Conservation (phyloP, 2,888 invertebrate genomes). For the Clunio marinus region DNA sequence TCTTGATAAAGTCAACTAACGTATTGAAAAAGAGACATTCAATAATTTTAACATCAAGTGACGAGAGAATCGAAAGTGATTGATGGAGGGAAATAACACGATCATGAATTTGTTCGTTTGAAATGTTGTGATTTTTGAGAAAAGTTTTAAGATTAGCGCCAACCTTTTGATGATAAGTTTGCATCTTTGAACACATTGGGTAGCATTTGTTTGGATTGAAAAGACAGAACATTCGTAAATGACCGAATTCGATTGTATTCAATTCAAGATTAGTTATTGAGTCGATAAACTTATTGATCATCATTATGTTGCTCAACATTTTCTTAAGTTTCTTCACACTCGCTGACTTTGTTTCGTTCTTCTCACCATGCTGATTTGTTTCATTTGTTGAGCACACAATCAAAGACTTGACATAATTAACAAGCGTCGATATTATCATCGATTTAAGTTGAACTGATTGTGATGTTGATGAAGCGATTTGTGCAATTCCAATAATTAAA, state of each 20-base stretch:
- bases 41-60: constrained; percentile 68
- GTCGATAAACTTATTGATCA: constrained; percentile 24
- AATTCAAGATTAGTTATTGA: not conserved
- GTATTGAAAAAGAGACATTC: constrained; percentile 92
- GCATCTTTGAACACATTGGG: not conserved
- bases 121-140: not conserved
- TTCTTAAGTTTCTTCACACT: constrained; percentile 29
- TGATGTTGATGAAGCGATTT: constrained; percentile 47
- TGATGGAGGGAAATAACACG: constrained; percentile 2
- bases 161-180: not conserved
- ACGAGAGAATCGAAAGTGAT: constrained; percentile 64
- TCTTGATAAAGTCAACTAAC: constrained; percentile 86
- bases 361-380: not conserved
- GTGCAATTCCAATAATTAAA: constrained; percentile 80
- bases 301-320: constrained; percentile 16
- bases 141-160: constrained; percentile 16
- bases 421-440: constrained; percentile 23
- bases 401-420: constrained; percentile 30
- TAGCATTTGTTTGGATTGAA: constrained; percentile 26
- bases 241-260: constrained; percentile 34
- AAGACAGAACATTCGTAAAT: constrained; percentile 5
- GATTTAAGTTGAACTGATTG: constrained; percentile 12
- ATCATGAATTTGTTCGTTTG: not conserved
- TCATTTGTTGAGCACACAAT: not conserved
- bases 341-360: not conserved